These are phyloP conservation scores for Tipula lateralis DNA, from an alignment of 2,888 invertebrate genomes.

Conservation along the genomic window DNA sequence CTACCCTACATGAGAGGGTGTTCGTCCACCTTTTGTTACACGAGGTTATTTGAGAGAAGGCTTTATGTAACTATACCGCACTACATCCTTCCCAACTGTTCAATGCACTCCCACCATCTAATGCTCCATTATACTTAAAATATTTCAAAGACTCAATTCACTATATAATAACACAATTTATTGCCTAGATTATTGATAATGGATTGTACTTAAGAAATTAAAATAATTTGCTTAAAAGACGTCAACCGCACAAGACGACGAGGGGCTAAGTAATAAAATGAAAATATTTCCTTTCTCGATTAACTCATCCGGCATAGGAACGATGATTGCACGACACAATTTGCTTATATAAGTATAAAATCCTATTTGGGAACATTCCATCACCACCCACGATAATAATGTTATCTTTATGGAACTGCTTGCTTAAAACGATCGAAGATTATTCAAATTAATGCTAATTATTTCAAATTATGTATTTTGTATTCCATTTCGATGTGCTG, in stretches of 20 bases:
- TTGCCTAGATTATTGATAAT: constrained; percentile 19
- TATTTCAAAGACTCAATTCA: not conserved
- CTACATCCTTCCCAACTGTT: too few species aligned
- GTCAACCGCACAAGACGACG: not conserved
- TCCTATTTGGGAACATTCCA: not conserved
- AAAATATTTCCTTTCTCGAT: not conserved
- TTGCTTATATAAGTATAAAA: not conserved
- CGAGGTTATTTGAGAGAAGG: too few species aligned
- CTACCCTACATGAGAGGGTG: too few species aligned
- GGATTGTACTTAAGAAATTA: constrained; percentile 24
- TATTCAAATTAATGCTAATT: constrained; percentile 19
- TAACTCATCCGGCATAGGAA: not conserved
- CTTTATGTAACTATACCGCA: too few species aligned
- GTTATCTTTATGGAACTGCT: not conserved
- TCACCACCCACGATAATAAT: not conserved
- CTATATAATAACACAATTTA: not conserved
- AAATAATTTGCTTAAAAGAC: constrained; percentile 13
- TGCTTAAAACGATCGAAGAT: not conserved
- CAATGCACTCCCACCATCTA: too few species aligned
- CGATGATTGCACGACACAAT: not conserved
- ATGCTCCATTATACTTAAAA: too few species aligned
- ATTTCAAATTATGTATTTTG: not conserved
- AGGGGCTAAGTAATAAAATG: not conserved
- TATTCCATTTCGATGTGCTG: not conserved
- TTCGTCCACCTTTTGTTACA: too few species aligned